phyloP scores from a whole-genome alignment of 2,888 invertebrate genomes.

The Andrena haemorrhoa region DNA sequence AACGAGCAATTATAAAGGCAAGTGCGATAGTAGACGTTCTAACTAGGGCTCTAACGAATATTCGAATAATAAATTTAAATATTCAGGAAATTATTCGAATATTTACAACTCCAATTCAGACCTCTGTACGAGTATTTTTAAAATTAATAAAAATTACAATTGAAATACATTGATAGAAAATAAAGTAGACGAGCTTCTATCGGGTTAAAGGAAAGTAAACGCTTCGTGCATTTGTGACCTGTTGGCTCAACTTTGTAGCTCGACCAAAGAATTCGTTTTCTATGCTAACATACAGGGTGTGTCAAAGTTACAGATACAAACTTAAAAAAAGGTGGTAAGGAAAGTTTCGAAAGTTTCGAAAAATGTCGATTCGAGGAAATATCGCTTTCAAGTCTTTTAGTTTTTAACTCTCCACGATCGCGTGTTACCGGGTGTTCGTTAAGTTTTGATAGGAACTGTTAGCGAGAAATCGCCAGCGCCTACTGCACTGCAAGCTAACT shows the following conservation, averaged over 20 bases:
- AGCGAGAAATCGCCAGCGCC: not conserved
- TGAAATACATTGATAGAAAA: not conserved
- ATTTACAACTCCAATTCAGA: too few relatives aligned
- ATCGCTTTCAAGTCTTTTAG: not conserved
- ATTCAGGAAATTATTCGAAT: too few relatives aligned
- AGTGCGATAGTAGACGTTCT: too few relatives aligned
- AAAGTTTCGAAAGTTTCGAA: not conserved
- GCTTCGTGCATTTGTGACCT: not conserved
- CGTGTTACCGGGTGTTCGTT: too few relatives aligned
- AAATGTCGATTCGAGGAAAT: not conserved
- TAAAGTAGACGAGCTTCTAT: not conserved
- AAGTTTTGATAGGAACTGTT: too few relatives aligned
- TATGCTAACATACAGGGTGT: not conserved
- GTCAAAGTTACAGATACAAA: not conserved
- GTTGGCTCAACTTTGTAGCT: slow-evolving; percentile 1
- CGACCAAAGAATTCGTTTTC: slow-evolving; percentile 1
- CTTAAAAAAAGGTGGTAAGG: not conserved
- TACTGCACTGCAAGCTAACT: not conserved
- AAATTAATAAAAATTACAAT: too few relatives aligned
- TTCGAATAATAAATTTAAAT: too few relatives aligned
- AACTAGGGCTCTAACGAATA: too few relatives aligned
- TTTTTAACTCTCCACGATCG: too few relatives aligned
- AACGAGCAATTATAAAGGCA: too few relatives aligned
- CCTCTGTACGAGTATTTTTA: too few relatives aligned
- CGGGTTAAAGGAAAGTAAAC: not conserved